Conservation (phyloP, 1,140 invertebrate genomes). For the Cotesia chilonis region DNA sequence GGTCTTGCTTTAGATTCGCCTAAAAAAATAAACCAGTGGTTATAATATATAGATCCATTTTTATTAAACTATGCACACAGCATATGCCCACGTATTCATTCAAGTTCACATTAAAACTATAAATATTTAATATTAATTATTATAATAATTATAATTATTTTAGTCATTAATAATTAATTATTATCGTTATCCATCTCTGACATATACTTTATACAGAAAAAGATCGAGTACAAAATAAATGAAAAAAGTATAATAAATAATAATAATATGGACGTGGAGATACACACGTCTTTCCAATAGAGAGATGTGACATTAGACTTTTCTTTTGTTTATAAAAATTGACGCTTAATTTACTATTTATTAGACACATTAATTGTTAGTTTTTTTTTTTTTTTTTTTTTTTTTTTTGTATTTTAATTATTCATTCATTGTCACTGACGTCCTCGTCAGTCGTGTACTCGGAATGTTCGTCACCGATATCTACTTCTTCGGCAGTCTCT, state of each 20-base stretch:
- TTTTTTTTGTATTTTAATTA: conserved; percentile 48
- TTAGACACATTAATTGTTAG: conserved; percentile 15
- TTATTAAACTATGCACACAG: no score
- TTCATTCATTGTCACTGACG: conserved; percentile 70
- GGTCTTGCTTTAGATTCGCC: no score
- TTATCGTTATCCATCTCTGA: conserved; percentile 30
- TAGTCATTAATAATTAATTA: conserved; percentile 15
- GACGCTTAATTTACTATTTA: not conserved
- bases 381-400: conserved; percentile 14
- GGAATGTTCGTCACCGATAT: conserved; percentile 73
- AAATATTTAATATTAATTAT: no score
- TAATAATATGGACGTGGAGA: not conserved
- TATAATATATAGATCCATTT: no score
- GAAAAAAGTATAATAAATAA: conserved; percentile 10
- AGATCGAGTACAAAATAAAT: conserved; percentile 35
- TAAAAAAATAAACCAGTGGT: no score
- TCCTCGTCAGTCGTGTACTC: conserved; percentile 79
- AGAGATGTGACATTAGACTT: conserved; percentile 1
- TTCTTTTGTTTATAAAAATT: no score
- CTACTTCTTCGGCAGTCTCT: conserved; percentile 83
- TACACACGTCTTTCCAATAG: not conserved
- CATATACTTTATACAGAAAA: conserved; percentile 50
- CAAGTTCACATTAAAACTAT: no score
- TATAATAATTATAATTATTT: conserved; percentile 30
- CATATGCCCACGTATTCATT: no score